phyloP scores from a whole-genome alignment of 2,797 vertebrate genomes.

The Syngnathus rostellatus region DNA sequence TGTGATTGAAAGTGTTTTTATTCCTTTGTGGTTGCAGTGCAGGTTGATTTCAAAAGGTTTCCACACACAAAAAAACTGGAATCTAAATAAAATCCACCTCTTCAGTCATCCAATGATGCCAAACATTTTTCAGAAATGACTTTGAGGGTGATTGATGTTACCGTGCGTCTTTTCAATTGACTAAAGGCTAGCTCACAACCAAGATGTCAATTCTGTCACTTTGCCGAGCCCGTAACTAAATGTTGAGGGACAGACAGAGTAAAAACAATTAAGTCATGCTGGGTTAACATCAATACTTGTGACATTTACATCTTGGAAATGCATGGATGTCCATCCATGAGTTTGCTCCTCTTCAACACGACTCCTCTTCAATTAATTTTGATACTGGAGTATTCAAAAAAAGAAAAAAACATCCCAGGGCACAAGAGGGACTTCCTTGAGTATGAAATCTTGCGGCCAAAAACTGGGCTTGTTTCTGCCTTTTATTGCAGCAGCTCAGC shows the following conservation, averaged over 20 bases:
- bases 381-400: not conserved
- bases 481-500: conserved; percentile 37
- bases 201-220: conserved; percentile 19
- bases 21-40: conserved; percentile 3
- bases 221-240: conserved; percentile 14
- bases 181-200: conserved; percentile 1
- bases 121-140: not conserved
- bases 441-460: conserved; percentile 18
- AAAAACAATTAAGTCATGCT: conserved; percentile 35
- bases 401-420: not conserved
- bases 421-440: conserved; percentile 8
- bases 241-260: conserved; percentile 18
- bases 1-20: conserved; percentile 7
- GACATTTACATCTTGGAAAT: conserved; percentile 37
- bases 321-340: conserved; percentile 19
- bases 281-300: conserved; percentile 31
- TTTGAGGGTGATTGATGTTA: not conserved
- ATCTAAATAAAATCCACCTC: not conserved
- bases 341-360: conserved; percentile 15
- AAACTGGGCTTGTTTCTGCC: conserved; percentile 20
- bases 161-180: not conserved
- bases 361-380: not conserved
- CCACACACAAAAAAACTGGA: not conserved
- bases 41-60: not conserved
- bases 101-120: not conserved